These are phyloP conservation scores for Agriopis leucophaearia DNA, from an alignment of 2,888 invertebrate species.

Conservation along the genomic window DNA sequence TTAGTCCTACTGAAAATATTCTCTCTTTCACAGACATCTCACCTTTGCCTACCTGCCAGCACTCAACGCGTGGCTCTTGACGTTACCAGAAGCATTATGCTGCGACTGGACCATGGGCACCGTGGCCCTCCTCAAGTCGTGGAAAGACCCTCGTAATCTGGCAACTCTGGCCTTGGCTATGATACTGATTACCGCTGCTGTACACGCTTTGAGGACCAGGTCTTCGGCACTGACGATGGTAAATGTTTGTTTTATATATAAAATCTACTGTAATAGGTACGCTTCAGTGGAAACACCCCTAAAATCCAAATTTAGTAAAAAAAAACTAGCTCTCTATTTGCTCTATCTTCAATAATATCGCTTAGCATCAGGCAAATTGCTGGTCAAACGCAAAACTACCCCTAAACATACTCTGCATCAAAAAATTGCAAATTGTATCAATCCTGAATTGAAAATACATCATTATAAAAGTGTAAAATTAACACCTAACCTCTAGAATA, in stretches of 20 bases:
- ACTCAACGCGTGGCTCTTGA: conserved; percentile 95
- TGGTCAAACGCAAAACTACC: too few relatives aligned
- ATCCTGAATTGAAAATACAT: background rate
- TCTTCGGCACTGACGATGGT: conserved; percentile 83
- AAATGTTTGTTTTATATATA: conserved; percentile 26
- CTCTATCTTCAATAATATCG: too few relatives aligned
- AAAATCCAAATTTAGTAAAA: too few relatives aligned
- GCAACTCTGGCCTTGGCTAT: conserved; percentile 90
- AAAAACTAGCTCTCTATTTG: too few relatives aligned
- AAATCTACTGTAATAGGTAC: too few relatives aligned
- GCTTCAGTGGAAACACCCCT: too few relatives aligned
- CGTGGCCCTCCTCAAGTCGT: conserved; percentile 93
- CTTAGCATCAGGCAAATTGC: too few relatives aligned
- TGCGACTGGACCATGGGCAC: conserved; percentile 99
- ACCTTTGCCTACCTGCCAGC: conserved; percentile 97
- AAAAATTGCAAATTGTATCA: background rate
- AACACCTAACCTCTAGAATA: too few relatives aligned
- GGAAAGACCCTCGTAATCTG: conserved; percentile 93
- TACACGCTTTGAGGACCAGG: conserved; percentile 76
- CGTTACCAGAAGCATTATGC: conserved; percentile 96
- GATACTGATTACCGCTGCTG: conserved; percentile 86
- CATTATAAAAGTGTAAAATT: background rate
- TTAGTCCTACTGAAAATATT: background rate
- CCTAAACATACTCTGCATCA: too few relatives aligned
- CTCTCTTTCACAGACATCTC: conserved; percentile 88